Percentiles rank a stretch among this genome's conserved stretches.
Evolutionary conservation across 2,888 invertebrate species (phyloP).

Genomic region (Bruchidius siliquastri): DNA sequence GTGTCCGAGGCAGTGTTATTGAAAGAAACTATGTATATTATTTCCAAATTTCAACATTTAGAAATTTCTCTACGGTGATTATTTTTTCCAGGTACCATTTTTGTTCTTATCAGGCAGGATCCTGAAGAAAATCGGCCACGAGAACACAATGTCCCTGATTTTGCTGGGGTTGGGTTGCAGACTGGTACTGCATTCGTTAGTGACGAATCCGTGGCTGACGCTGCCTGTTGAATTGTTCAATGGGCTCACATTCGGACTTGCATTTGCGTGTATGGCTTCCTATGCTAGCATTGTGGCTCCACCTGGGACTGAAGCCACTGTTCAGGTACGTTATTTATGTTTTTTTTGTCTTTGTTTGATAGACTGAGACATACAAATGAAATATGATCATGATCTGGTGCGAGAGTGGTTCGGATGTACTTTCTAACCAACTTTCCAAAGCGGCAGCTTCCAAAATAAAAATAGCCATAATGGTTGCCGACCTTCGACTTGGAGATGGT

Average conservation of each 20-base stretch:
- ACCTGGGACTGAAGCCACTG: conserved; percentile 79
- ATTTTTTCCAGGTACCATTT: conserved; percentile 62
- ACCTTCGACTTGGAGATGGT: too few species aligned
- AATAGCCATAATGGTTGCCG: too few species aligned
- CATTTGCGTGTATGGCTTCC: conserved; percentile 83
- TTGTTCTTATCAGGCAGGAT: conserved; percentile 79
- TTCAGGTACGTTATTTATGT: conserved; percentile 57
- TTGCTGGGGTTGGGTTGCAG: conserved; percentile 74
- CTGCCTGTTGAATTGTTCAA: conserved; percentile 82
- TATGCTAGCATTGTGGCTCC: conserved; percentile 82
- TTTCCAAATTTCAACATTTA: too few species aligned
- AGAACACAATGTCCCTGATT: conserved; percentile 78
- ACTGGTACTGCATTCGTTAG: conserved; percentile 74
- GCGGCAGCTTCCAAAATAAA: too few species aligned
- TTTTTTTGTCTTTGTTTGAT: not conserved
- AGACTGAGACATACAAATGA: too few species aligned
- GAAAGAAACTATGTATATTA: too few species aligned
- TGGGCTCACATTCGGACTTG: conserved; percentile 84
- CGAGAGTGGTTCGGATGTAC: too few species aligned
- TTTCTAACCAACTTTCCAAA: too few species aligned
- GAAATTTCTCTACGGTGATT: too few species aligned
- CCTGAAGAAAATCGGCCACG: conserved; percentile 73
- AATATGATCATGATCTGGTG: too few species aligned
- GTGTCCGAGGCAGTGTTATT: too few species aligned
- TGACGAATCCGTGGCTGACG: conserved; percentile 78